phyloP scores from a whole-genome alignment of 1,140 invertebrate genomes.

The Dysdera silvatica region DNA sequence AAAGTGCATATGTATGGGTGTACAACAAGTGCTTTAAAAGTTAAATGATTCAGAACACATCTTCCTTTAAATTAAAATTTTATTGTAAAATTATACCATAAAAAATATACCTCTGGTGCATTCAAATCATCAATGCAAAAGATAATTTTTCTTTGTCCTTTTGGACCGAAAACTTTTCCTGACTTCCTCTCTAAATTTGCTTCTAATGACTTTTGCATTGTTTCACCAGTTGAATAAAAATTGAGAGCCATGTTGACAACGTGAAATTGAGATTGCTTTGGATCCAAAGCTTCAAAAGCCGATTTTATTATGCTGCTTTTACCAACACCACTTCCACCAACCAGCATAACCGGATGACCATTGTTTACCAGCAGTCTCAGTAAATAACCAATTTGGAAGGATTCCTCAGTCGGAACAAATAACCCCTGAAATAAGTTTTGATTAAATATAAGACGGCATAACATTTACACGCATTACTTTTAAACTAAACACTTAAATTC shows the following conservation, averaged over 20 bases:
- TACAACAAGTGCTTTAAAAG: too few relatives aligned
- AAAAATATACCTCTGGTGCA: constrained; percentile 75
- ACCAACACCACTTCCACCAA: constrained; percentile 81
- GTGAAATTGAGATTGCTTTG: constrained; percentile 13
- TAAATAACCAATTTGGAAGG: constrained; percentile 79
- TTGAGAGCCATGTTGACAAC: constrained; percentile 90
- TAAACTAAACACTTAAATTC: background rate
- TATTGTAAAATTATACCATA: background rate
- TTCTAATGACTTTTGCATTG: constrained; percentile 89
- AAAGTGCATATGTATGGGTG: too few relatives aligned
- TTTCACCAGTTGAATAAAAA: constrained; percentile 92
- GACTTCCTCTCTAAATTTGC: constrained; percentile 96
- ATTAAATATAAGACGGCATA: too few relatives aligned
- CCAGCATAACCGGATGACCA: constrained; percentile 84
- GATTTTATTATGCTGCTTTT: constrained; percentile 83
- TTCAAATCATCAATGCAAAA: constrained; percentile 98
- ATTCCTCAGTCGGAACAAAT: constrained; percentile 88
- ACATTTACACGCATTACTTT: background rate
- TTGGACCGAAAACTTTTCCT: constrained; percentile 88
- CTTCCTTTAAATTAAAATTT: background rate
- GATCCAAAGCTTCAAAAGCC: constrained; percentile 62
- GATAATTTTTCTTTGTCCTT: constrained; percentile 85
- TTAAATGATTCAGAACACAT: too few relatives aligned
- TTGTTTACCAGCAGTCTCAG: constrained; percentile 80
- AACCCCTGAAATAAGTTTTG: constrained; percentile 66